These are phyloP conservation scores for Heterochromis multidens DNA, from an alignment of 2,113 vertebrate genomes.

Conservation along the genomic window DNA sequence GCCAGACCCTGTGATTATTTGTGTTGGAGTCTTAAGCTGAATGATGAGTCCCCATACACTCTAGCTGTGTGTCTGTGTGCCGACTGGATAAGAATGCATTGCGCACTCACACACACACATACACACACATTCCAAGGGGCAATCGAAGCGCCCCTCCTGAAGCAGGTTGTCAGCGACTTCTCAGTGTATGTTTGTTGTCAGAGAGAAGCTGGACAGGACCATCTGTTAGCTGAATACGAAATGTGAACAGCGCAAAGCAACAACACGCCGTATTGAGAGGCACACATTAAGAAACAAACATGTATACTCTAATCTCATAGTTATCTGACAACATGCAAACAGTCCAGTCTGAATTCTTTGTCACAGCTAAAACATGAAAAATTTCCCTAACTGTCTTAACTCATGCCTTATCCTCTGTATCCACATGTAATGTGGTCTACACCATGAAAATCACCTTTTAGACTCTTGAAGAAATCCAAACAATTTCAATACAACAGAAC, in stretches of 20 bases:
- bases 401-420: neutral
- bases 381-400: neutral
- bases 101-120: neutral
- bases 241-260: slow-evolving; percentile 25
- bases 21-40: slow-evolving; percentile 64
- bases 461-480: neutral
- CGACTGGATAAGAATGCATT: neutral
- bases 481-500: neutral
- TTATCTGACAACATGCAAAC: neutral
- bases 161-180: slow-evolving; percentile 63
- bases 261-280: slow-evolving; percentile 20
- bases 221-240: slow-evolving; percentile 53
- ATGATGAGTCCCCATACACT: slow-evolving; percentile 64
- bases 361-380: neutral
- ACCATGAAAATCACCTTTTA: neutral
- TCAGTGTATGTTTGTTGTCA: slow-evolving; percentile 67
- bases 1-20: slow-evolving; percentile 71
- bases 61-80: slow-evolving; percentile 17
- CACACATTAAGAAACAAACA: slow-evolving; percentile 1
- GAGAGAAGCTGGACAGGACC: slow-evolving; percentile 57
- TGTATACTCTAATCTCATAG: slow-evolving; percentile 2
- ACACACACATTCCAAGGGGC: slow-evolving; percentile 11
- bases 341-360: neutral
- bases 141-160: slow-evolving; percentile 26
- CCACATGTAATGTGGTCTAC: neutral